Evolutionary conservation across 2,113 vertebrate genomes (phyloP).

Genomic region (Lepus americanus): DNA sequence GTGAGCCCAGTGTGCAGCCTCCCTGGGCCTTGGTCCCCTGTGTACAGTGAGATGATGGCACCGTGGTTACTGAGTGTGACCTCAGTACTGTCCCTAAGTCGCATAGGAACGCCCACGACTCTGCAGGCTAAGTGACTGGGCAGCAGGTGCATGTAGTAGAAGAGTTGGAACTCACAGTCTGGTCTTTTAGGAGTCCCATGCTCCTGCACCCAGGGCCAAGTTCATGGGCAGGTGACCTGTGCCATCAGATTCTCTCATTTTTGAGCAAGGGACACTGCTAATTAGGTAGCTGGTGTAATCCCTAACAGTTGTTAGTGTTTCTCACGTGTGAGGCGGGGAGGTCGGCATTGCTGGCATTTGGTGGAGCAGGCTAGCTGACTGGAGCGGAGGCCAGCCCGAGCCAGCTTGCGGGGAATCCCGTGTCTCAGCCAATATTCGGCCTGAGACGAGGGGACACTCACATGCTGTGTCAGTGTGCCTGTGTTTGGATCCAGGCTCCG

Average conservation of each 20-base stretch:
- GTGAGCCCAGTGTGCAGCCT: neutral
- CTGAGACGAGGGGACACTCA: too few species aligned
- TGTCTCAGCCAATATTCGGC: too few species aligned
- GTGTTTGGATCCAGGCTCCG: too few species aligned
- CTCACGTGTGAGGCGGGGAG: neutral
- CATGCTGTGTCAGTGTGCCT: too few species aligned
- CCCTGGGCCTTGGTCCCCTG: neutral
- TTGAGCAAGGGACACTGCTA: neutral
- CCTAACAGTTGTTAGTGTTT: neutral
- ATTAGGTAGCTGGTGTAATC: neutral
- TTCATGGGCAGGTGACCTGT: neutral
- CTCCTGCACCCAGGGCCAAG: neutral
- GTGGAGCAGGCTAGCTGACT: neutral
- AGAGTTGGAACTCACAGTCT: neutral
- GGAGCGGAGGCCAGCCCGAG: neutral
- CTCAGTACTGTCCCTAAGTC: neutral
- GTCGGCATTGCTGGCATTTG: neutral
- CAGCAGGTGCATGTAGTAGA: too few species aligned
- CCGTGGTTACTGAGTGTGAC: neutral
- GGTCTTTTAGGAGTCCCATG: neutral
- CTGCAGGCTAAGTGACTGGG: neutral
- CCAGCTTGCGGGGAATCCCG: accelerated
- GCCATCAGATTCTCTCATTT: neutral
- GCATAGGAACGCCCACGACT: neutral
- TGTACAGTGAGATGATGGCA: neutral